phyloP scores from a whole-genome alignment of 2,797 vertebrate species.

The Limnodromus scolopaceus region DNA sequence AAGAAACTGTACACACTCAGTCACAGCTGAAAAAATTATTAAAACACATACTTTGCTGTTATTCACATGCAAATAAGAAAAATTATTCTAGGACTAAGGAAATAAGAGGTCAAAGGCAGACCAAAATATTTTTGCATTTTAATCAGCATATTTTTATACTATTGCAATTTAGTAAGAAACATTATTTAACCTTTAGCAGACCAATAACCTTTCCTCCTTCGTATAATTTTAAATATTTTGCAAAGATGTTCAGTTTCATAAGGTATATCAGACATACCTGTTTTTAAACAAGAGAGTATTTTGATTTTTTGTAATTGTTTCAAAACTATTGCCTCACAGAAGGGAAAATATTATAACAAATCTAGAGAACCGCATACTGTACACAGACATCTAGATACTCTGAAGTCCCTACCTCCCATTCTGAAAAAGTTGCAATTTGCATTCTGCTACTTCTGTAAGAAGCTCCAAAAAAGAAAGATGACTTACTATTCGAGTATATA shows the following conservation, averaged over 20 bases:
- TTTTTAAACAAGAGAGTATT: background rate
- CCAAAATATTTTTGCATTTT: background rate
- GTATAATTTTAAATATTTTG: background rate
- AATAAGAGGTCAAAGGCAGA: background rate
- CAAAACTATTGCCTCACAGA: background rate
- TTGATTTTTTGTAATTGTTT: background rate
- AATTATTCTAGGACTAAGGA: background rate
- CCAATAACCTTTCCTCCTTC: background rate
- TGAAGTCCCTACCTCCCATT: background rate
- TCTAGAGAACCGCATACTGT: background rate
- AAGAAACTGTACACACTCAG: background rate
- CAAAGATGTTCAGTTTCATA: background rate
- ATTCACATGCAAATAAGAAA: background rate
- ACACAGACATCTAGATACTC: background rate
- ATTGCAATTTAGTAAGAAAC: background rate
- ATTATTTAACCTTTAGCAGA: background rate
- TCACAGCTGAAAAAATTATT: background rate
- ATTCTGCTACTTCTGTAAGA: background rate
- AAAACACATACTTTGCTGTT: background rate
- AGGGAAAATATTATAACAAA: background rate
- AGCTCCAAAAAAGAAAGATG: background rate
- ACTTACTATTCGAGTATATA: accelerated
- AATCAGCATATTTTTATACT: background rate
- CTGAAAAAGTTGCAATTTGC: background rate
- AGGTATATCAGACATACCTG: background rate